Percentiles rank a stretch among this genome's conserved stretches.
Conservation (phyloP, 2,113 vertebrate genomes). For the Hiodon alosoides region DNA sequence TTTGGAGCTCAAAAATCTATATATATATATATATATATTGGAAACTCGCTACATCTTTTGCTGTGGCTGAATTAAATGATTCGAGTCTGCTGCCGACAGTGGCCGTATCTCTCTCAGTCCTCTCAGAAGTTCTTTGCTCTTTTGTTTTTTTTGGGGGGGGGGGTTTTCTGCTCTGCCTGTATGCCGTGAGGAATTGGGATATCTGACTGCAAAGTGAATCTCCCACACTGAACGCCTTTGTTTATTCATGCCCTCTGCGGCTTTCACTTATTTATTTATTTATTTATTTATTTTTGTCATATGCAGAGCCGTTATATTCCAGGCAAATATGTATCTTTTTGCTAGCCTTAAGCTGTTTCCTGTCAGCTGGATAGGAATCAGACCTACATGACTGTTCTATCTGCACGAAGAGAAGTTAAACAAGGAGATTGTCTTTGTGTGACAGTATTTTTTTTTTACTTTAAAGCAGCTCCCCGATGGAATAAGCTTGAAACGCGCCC, state of each 20-base stretch:
- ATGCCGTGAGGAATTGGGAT: slow-evolving; percentile 22
- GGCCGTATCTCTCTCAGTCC: no score
- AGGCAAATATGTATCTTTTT: not conserved
- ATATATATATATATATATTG: no score
- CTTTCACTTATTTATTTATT: slow-evolving; percentile 23
- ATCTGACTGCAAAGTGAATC: slow-evolving; percentile 34
- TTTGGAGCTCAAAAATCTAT: no score
- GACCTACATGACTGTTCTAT: slow-evolving; percentile 17
- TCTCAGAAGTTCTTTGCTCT: no score
- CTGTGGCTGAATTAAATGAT: no score
- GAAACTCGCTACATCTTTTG: no score
- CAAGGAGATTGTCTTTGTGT: slow-evolving; percentile 37
- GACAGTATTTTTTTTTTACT: not conserved
- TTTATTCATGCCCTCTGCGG: slow-evolving; percentile 22
- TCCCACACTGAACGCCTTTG: slow-evolving; percentile 9
- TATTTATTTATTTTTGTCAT: slow-evolving; percentile 18
- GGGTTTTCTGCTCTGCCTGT: not conserved
- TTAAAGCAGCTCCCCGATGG: slow-evolving; percentile 5
- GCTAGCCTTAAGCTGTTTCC: slow-evolving; percentile 22
- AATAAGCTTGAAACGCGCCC: slow-evolving; percentile 29
- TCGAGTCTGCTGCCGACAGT: no score
- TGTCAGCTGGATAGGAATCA: slow-evolving; percentile 27
- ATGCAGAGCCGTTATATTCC: slow-evolving; percentile 7
- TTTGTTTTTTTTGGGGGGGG: not conserved
- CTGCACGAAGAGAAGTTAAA: slow-evolving; percentile 29